phyloP scores from a whole-genome alignment of 2,113 vertebrate genomes.

The Rhadina sibilatrix region DNA sequence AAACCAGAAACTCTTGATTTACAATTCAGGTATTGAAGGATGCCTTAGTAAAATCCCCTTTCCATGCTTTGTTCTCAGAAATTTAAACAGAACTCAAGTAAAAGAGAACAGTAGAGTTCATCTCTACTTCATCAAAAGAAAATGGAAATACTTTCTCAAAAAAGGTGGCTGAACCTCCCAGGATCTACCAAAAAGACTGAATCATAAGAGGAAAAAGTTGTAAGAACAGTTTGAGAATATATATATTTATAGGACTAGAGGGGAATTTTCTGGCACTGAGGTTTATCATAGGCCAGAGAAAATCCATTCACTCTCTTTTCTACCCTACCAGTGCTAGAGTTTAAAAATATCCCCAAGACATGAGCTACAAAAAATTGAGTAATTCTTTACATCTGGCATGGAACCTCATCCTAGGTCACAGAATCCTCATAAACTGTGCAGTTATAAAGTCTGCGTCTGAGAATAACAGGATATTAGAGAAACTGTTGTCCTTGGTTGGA shows the following conservation, averaged over 20 bases:
- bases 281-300: not conserved
- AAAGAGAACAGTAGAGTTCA: not conserved
- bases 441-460: not conserved
- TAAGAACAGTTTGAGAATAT: not conserved
- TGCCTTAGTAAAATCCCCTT: not conserved
- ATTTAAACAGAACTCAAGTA: not conserved
- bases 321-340: not conserved
- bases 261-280: not conserved
- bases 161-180: not conserved
- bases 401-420: not conserved
- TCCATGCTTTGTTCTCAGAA: not conserved
- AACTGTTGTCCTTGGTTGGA: not conserved
- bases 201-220: not conserved
- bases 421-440: not conserved
- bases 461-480: not conserved
- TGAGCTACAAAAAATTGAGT: not conserved
- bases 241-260: not conserved
- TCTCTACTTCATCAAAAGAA: not conserved
- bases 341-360: not conserved
- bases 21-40: not conserved
- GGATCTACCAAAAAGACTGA: not conserved
- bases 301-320: not conserved
- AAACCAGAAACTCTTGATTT: not conserved
- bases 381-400: not conserved
- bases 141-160: not conserved